Percentiles rank a stretch among this genome's conserved stretches.
Evolutionary conservation across 2,113 vertebrate genomes (phyloP).

Genomic region (Dolichotis patagonum): DNA sequence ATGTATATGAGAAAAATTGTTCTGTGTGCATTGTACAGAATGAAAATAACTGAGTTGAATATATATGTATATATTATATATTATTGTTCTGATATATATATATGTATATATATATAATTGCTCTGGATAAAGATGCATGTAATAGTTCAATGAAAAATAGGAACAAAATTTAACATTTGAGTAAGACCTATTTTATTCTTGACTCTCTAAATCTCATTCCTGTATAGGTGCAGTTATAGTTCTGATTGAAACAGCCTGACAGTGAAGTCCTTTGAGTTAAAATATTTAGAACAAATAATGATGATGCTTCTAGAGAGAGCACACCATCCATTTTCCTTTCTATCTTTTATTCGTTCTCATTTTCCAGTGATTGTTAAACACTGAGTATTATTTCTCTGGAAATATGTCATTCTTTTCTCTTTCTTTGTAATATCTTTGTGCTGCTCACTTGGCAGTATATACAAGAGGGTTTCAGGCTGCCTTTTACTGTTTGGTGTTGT

Average conservation of each 20-base stretch:
- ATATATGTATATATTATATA: neutral
- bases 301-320: neutral
- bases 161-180: neutral
- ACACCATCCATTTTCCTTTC: neutral
- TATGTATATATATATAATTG: neutral
- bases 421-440: neutral
- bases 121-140: neutral
- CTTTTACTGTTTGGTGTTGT: neutral
- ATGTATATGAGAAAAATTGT: accelerated
- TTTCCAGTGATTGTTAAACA: neutral
- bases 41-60: neutral
- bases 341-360: neutral
- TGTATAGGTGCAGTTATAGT: neutral
- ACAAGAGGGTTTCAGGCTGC: neutral
- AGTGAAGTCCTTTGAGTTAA: neutral
- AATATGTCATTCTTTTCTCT: neutral
- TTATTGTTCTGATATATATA: too few species aligned
- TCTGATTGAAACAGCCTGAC: neutral
- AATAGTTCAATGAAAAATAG: neutral
- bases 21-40: neutral
- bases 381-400: neutral
- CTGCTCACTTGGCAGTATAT: neutral
- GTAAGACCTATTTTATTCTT: too few species aligned
- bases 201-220: neutral
- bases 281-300: neutral